Conservation (phyloP, 2,113 vertebrate genomes). For the Sebastes fasciatus region DNA sequence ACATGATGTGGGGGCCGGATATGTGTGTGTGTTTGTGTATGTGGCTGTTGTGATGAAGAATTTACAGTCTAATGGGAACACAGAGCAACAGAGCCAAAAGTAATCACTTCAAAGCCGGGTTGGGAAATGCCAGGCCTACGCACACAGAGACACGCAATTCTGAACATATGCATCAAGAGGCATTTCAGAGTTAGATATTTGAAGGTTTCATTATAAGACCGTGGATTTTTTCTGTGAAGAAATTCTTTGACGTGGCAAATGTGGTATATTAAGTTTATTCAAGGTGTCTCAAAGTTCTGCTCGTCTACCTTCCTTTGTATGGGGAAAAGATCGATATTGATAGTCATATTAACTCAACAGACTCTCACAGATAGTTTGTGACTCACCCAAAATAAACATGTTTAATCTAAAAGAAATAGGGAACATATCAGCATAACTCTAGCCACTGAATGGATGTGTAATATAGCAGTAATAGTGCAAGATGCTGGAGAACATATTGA, state of each 20-base stretch:
- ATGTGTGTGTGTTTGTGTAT: not conserved
- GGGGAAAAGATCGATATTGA: not conserved
- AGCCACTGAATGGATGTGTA: not conserved
- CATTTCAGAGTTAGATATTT: conserved; percentile 23
- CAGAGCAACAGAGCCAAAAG: conserved; percentile 28
- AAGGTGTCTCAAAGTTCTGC: not conserved
- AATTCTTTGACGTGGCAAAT: not conserved
- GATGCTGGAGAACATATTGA: not conserved
- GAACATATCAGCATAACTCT: not conserved
- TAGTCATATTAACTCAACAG: not conserved
- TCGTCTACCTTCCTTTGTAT: not conserved
- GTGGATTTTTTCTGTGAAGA: not conserved
- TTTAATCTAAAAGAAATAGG: not conserved
- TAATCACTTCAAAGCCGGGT: conserved; percentile 38
- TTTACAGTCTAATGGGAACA: conserved; percentile 41
- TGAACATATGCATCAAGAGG: conserved; percentile 11
- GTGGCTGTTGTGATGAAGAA: conserved; percentile 16
- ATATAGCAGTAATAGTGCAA: not conserved
- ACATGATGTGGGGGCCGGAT: conserved; percentile 17
- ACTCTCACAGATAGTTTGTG: not conserved
- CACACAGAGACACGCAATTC: not conserved
- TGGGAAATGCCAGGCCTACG: conserved; percentile 21
- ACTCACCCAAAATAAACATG: not conserved
- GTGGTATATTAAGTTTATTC: not conserved
- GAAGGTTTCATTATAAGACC: conserved; percentile 8